Base-by-base conservation (phyloP, 2,888 invertebrate species). In the Ommatoiulus sabulosus region DNA sequence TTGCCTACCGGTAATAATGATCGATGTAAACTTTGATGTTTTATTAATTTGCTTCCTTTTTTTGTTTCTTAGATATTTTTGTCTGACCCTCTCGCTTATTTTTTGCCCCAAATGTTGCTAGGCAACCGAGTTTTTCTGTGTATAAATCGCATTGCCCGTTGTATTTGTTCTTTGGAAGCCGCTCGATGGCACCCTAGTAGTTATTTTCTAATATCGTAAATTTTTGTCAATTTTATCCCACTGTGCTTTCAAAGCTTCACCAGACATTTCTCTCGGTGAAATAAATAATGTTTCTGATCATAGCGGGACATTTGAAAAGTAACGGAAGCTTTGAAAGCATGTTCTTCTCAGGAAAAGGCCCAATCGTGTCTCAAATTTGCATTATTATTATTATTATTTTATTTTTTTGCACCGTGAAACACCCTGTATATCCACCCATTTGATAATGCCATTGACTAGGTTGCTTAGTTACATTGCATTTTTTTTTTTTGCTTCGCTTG, bases 31-130 rank as follows among this genome's bases (percentile, higher is more conserved):
- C 48, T 17, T 87, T 46, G 52, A 87, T 87, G 46, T 87, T 43
- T 43, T 52, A 46, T 87, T 87, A 43, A 87, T 52, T 87, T 87
- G 44, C 52, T 87, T 35, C 35, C n/a, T 52, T 87, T 87, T 87
- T 87, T 87, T n/a, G 12, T 87, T 44, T 87, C 52, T 87, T 52
- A 87, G 57, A 57, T 87, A 48, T 52, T 87, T 87, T 87, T 48
- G 87, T 87, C 48, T 52, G 87, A 52, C 43, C 48, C 24, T 20
- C 52, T 52, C 85, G 7, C 46, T 12, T 46, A 15, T 35, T 84
- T 48, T 48, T 87, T 57, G 15, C 24, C 0, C 52, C 12, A 15
- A 52, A 43, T 52, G 48, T 87, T 87, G 48, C 57, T 52, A 46
- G 48, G 87, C 87, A 87, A 87, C 87, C 43, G 35, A 57, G 87